Conservation (phyloP, 2,888 invertebrate species). For the Lordiphosa fenestrarum region DNA sequence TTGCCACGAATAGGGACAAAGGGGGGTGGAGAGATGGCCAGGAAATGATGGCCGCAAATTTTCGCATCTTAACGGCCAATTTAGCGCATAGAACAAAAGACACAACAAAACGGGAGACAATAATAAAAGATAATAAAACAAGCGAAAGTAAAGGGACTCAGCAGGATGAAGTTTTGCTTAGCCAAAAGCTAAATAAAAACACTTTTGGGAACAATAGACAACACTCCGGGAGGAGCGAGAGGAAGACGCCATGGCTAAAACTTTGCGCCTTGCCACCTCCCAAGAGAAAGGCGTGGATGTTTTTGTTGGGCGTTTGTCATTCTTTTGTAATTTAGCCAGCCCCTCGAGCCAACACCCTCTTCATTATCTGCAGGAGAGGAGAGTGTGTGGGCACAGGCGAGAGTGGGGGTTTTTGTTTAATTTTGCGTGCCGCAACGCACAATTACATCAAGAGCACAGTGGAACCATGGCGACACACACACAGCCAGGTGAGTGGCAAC, state of each 20-base stretch:
- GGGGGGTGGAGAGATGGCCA: constrained; percentile 17
- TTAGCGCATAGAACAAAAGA: constrained; percentile 44
- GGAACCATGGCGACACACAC: not conserved
- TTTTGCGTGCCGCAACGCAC: constrained; percentile 67
- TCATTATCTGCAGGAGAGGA: constrained; percentile 1
- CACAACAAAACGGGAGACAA: constrained; percentile 50
- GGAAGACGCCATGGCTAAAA: constrained; percentile 30
- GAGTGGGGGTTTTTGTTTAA: constrained; percentile 42
- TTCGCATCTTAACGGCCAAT: constrained; percentile 76
- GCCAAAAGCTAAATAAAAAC: constrained; percentile 60
- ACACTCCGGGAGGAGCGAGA: not conserved
- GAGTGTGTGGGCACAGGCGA: no score
- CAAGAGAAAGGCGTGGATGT: constrained; percentile 14
- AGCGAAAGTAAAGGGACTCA: constrained; percentile 46
- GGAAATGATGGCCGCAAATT: constrained; percentile 46
- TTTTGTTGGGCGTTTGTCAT: constrained; percentile 55
- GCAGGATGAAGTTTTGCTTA: constrained; percentile 12
- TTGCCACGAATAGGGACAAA: constrained; percentile 8
- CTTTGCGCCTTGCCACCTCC: constrained; percentile 48
- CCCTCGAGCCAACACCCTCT: constrained; percentile 25
- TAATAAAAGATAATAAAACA: constrained; percentile 72
- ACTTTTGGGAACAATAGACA: constrained; percentile 73
- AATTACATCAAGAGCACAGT: constrained; percentile 50
- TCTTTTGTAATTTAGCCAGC: constrained; percentile 64
- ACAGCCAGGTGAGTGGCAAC: no score